Percentiles rank a stretch among this genome's conserved stretches.
Evolutionary conservation across 1,140 invertebrate species (phyloP).

Genomic region (Bombus polaris): DNA sequence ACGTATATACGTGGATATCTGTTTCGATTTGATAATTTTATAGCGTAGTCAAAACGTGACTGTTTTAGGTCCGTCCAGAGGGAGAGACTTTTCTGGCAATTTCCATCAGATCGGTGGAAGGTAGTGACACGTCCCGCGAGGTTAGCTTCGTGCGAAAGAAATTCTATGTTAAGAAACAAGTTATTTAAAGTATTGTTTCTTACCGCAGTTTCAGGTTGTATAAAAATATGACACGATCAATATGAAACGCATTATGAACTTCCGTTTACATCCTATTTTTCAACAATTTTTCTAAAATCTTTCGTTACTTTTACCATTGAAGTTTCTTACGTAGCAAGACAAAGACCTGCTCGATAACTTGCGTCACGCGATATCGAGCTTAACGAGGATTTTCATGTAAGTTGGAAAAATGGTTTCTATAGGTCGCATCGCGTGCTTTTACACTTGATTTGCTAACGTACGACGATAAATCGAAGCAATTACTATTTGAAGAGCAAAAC

Average conservation of each 20-base stretch:
- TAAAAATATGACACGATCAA: not conserved
- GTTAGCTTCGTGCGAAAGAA: conserved; percentile 7
- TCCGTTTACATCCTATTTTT: not conserved
- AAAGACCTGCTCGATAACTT: conserved; percentile 30
- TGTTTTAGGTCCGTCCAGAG: not conserved
- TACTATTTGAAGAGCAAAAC: not conserved
- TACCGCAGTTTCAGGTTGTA: no score
- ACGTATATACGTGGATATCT: not conserved
- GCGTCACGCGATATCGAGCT: conserved; percentile 60
- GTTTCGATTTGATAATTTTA: conserved; percentile 9
- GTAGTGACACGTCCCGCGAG: not conserved
- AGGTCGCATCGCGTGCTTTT: not conserved
- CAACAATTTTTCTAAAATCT: not conserved
- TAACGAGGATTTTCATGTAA: conserved; percentile 33
- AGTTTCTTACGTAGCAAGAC: not conserved
- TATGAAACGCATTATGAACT: not conserved
- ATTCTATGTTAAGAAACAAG: not conserved
- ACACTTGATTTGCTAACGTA: no score
- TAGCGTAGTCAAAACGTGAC: not conserved
- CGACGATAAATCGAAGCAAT: not conserved
- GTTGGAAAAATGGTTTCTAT: conserved; percentile 23
- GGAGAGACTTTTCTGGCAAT: conserved; percentile 9
- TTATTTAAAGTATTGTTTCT: not conserved
- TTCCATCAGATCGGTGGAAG: not conserved
- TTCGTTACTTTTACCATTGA: not conserved